These are phyloP conservation scores for Callyntrura sp. DNA, from an alignment of 2,888 invertebrate species.

Conservation along the genomic window DNA sequence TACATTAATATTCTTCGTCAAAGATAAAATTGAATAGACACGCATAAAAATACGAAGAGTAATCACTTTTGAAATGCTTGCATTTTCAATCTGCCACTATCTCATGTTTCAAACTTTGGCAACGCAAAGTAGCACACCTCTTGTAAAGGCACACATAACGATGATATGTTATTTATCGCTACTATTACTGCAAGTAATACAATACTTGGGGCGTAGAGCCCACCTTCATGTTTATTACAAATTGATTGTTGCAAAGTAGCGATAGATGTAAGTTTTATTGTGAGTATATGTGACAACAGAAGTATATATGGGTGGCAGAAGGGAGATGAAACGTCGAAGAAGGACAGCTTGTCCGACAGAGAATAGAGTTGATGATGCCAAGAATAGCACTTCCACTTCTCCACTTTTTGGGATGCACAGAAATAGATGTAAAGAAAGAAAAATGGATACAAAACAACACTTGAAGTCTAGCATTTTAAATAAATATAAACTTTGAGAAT, in stretches of 20 bases:
- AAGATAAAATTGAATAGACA: neutral
- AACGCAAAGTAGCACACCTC: constrained; percentile 25
- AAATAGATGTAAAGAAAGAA: neutral
- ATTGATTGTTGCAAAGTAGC: constrained; percentile 8
- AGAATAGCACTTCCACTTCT: constrained; percentile 28
- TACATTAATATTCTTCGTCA: neutral
- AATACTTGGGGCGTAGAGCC: neutral
- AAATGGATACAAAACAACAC: no score
- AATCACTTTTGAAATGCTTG: constrained; percentile 12
- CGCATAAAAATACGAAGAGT: neutral
- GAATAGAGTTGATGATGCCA: neutral
- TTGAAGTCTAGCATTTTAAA: no score
- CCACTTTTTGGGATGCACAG: constrained; percentile 6
- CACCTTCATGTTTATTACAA: constrained; percentile 16
- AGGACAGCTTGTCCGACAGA: no score
- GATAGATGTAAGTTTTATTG: neutral
- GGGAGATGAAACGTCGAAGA: neutral
- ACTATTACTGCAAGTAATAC: neutral
- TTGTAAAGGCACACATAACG: neutral
- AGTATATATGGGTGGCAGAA: neutral
- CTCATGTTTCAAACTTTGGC: constrained; percentile 1
- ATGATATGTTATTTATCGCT: neutral
- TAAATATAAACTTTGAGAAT: no score
- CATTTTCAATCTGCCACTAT: neutral
- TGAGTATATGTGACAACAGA: neutral